A percentile compares a stretch with the other conserved stretches of the same genome.
phyloP scores from a whole-genome alignment of 2,888 invertebrate genomes.

The Aplocera efformata region DNA sequence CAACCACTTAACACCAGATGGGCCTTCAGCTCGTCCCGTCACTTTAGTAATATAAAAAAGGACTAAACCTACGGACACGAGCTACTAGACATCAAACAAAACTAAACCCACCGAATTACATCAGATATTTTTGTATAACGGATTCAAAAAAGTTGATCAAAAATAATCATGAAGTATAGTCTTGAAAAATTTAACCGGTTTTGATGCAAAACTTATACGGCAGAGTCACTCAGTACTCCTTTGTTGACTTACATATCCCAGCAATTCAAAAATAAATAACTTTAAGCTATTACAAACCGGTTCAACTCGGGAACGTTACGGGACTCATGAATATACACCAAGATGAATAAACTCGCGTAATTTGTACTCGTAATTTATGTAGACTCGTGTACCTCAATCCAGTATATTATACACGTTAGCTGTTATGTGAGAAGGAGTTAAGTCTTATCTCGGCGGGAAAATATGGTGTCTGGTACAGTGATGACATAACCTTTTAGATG shows the following conservation, averaged over 20 bases:
- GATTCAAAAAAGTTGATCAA: too few relatives aligned
- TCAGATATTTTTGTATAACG: too few relatives aligned
- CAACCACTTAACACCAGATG: too few relatives aligned
- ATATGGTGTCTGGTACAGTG: background rate
- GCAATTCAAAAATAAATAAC: constrained; percentile 1
- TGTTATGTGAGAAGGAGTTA: constrained; percentile 21
- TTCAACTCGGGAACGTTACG: constrained; percentile 11
- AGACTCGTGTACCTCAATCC: constrained; percentile 18
- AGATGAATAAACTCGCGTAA: constrained; percentile 28
- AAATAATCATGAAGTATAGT: too few relatives aligned
- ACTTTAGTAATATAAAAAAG: too few relatives aligned
- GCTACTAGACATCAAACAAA: too few relatives aligned
- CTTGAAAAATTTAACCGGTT: too few relatives aligned
- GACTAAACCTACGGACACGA: too few relatives aligned
- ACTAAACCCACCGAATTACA: too few relatives aligned
- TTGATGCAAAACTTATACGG: too few relatives aligned
- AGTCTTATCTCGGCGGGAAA: constrained; percentile 8
- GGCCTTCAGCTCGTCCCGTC: too few relatives aligned
- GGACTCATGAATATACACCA: constrained; percentile 20
- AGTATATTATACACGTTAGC: constrained; percentile 17
- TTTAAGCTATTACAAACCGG: background rate
- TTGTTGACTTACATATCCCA: background rate
- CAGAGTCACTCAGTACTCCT: too few relatives aligned
- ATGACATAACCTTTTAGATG: background rate
- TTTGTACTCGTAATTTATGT: constrained; percentile 26